Conservation (phyloP, 1,140 invertebrate genomes). For the Physella acuta region DNA sequence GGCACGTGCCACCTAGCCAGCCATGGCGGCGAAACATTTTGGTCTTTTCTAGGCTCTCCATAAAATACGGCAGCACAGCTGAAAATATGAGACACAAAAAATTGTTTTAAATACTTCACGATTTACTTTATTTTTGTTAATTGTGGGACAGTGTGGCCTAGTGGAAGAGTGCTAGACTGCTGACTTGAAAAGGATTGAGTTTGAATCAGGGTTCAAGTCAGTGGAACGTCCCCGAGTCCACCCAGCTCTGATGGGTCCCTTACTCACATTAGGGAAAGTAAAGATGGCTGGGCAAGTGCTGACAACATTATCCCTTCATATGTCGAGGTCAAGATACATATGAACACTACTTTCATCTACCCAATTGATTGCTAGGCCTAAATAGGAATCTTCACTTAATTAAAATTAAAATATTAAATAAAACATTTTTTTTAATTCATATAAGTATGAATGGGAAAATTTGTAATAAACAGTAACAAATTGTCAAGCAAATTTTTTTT, state of each 20-base stretch:
- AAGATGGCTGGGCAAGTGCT: no score
- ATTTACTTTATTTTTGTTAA: not conserved
- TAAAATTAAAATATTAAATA: not conserved
- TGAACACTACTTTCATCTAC: not conserved
- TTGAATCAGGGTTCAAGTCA: no score
- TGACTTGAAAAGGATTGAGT: no score
- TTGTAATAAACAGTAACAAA: no score
- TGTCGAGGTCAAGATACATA: no score
- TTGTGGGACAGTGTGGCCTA: not conserved
- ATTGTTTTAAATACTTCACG: not conserved
- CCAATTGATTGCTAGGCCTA: no score
- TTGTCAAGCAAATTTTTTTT: not conserved
- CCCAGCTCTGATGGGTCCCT: no score
- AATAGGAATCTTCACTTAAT: not conserved
- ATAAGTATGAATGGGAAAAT: no score
- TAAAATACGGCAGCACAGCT: conserved; percentile 59
- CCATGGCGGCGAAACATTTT: conserved; percentile 69
- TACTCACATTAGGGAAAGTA: no score
- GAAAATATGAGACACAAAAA: not conserved
- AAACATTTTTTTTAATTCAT: no score
- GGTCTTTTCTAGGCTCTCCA: conserved; percentile 59
- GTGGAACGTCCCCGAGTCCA: no score
- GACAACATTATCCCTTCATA: no score
- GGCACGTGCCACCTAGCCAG: conserved; percentile 55
- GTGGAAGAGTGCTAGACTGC: not conserved